Base-by-base conservation (phyloP, 2,888 invertebrate species). In the Leptogaster cylindrica region DNA sequence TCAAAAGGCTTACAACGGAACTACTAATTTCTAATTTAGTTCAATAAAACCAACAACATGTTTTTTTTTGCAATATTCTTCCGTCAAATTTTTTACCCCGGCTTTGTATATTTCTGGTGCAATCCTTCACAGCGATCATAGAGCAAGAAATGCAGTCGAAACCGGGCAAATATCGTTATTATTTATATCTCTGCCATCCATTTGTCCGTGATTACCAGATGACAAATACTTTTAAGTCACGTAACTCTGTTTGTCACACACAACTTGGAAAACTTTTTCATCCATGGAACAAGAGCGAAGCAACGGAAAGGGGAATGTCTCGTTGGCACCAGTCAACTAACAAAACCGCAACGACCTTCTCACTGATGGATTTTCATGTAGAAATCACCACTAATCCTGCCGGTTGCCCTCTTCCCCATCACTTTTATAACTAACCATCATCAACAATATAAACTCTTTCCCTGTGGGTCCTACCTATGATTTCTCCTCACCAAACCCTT, bases 161-260 rank as follows among this genome's bases (percentile, higher is more conserved):
- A n/a, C n/a, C n/a, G n/a, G n/a, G n/a, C n/a, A n/a, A n/a, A n/a
- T n/a, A n/a, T n/a, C n/a, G n/a, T 55, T 55, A 55, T 55, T 61
- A 61, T 65, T 65, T 65, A 65, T 50, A 23, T 50, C 51, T 41
- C 18, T 41, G n/a, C 27, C 39, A 39, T 51, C 25, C 28, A 65
- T 55, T 55, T 66, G 52, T 55, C 46, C 31, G 25, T 66, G 52
- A 51, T 52, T 66, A 41, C 14, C 27, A n/a, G 31, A 66, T 66
- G 66, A 66, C 66, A 66, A 66, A 66, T 66, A 66, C 41, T 66
- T 66, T 31, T 46, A 66, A 66, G 66, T 66, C 66, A 66, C 66
- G 66, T 66, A 66, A 66, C 16, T 12, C 18, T 61, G 61, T 61
- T 61, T 61, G 61, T 61, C 61, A 41, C 44, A 61, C 61, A 61